These are phyloP conservation scores for Lutjanus erythropterus DNA, from an alignment of 2,113 vertebrate genomes.

Conservation along the genomic window DNA sequence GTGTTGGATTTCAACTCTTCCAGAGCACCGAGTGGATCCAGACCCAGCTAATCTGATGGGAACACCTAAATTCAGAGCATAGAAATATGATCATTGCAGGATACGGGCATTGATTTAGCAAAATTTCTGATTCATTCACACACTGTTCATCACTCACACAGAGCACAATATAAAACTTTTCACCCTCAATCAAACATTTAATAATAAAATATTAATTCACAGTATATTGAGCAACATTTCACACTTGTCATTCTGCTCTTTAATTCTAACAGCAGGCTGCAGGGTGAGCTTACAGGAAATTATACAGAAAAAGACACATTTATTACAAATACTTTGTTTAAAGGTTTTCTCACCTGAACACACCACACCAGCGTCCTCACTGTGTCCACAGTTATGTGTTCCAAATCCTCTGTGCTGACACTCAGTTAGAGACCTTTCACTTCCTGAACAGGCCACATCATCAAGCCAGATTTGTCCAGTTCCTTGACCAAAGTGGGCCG, in stretches of 20 bases:
- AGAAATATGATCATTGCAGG: neutral
- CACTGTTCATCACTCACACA: no score
- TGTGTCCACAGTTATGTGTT: neutral
- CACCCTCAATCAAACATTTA: neutral
- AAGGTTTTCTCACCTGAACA: slow-evolving; percentile 17
- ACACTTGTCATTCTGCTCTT: no score
- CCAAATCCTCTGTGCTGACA: slow-evolving; percentile 11
- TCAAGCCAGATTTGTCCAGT: slow-evolving; percentile 23
- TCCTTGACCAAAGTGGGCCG: neutral
- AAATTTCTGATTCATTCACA: no score
- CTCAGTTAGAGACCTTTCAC: neutral
- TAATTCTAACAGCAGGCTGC: neutral
- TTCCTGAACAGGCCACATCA: slow-evolving; percentile 26
- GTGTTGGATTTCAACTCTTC: no score
- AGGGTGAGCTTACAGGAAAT: no score
- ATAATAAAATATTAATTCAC: neutral
- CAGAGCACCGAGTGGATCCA: no score
- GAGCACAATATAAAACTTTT: neutral
- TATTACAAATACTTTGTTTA: neutral
- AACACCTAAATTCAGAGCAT: neutral
- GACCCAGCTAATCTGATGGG: no score
- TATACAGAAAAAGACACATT: no score
- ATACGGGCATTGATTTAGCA: no score
- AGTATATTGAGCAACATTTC: no score
- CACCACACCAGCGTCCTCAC: slow-evolving; percentile 6